Base-by-base conservation (phyloP, 2,888 invertebrate genomes). In the Cremastinae sp. region DNA sequence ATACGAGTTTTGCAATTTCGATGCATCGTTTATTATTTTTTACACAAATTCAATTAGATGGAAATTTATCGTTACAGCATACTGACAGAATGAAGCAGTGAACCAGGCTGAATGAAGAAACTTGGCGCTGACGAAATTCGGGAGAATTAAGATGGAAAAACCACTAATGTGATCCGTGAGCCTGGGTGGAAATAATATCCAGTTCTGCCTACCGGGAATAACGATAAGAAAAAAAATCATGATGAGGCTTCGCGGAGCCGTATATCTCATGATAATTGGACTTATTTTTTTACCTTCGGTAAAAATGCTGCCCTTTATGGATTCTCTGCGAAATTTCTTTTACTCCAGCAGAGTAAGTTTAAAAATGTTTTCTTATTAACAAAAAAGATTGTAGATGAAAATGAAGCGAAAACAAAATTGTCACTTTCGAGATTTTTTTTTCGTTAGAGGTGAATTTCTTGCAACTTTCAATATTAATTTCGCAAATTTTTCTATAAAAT, bases 261-360 rank as follows among this genome's bases (percentile, higher is more conserved):
- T 28, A 10, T 47, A 78, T 1, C 28, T 79, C 8, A 10, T 82
- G 12, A 59, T 80, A 56, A 14, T 80, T 1, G 61, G 49, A 37
- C 61, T 73, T n/a, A n/a, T n/a, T 22, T 35, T 74, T n/a, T 49
- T 77, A 39, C 76, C 78, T 9, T 5, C 56, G 0, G 68, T 77
- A 10, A 58, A 39, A 18, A 74, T 74, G 3, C 59, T 53, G 14
- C 68, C 79, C 4, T 80, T 85, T 45, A 75, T 72, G 79, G 85
- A 83, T 8, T 62, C 81, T 5, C 10, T 86, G 53, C 73, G 71
- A 9, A 79, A 47, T n/a, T 14, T 83, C 10, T 75, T 85, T 37
- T 74, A 78, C 47, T 68, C 65, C n/a, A 82, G 81, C 22, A 83
- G 66, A 80, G 85, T 85, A 61, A 85, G 85, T 83, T 56, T 78